Conservation (phyloP, 2,113 vertebrate species). For the Syrrhaptes paradoxus region DNA sequence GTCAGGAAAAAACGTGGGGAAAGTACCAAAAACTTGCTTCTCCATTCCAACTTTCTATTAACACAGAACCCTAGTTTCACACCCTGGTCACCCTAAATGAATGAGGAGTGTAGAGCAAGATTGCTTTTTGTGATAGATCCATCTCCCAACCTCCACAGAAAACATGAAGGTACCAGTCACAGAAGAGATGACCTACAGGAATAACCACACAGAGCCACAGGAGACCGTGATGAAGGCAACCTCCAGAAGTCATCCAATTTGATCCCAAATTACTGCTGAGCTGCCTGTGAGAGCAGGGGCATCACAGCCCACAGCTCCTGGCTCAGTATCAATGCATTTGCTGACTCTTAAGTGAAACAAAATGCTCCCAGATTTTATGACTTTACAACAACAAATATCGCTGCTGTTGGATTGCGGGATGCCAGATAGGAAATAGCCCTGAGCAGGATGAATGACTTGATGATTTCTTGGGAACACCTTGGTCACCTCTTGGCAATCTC, state of each 20-base stretch:
- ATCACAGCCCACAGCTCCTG: neutral
- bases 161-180: accelerated
- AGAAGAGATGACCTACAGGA: neutral
- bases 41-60: neutral
- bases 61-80: no score
- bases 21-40: neutral
- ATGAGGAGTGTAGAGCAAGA: accelerated
- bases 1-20: neutral
- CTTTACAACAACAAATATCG: neutral
- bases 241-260: neutral
- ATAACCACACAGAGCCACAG: neutral
- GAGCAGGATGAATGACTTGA: neutral
- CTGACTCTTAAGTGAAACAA: accelerated
- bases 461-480: neutral
- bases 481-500: neutral
- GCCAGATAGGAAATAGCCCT: accelerated
- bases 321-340: accelerated
- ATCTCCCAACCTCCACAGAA: neutral
- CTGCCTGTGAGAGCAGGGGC: accelerated
- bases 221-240: neutral
- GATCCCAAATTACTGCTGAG: neutral
- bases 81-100: accelerated
- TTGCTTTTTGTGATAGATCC: neutral
- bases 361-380: neutral
- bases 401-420: neutral